Conservation (phyloP, 2,888 invertebrate species). For the Oxyteleia sp. region DNA sequence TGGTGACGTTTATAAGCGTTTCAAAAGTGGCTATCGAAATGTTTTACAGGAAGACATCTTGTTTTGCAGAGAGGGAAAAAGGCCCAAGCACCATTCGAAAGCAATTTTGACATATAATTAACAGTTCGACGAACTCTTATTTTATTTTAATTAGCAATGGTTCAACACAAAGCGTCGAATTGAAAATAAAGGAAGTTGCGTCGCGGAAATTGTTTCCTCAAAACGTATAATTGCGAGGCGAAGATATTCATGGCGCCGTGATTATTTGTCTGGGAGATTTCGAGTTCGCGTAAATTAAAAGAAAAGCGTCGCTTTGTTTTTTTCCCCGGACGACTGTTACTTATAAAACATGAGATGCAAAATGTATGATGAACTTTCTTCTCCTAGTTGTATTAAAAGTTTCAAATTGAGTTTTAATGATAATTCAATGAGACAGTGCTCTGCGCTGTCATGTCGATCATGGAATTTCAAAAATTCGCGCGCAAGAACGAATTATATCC, state of each 20-base stretch:
- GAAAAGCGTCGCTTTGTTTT: constrained; percentile 11
- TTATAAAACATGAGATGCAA: constrained; percentile 71
- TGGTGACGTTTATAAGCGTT: no score
- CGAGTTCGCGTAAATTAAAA: constrained; percentile 34
- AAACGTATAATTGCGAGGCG: constrained; percentile 12
- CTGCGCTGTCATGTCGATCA: constrained; percentile 21
- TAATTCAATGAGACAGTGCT: constrained; percentile 60
- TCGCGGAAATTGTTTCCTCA: not conserved
- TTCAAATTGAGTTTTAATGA: constrained; percentile 67
- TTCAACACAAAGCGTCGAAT: constrained; percentile 10
- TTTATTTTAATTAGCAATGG: constrained; percentile 25
- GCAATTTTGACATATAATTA: constrained; percentile 22
- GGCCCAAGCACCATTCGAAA: not conserved
- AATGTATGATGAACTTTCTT: constrained; percentile 64
- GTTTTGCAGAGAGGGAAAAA: not conserved
- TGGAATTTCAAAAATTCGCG: constrained; percentile 41
- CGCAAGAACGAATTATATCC: constrained; percentile 38
- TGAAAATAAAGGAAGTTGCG: constrained; percentile 4
- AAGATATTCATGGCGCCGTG: constrained; percentile 22
- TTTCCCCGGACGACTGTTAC: constrained; percentile 36
- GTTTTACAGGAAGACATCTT: no score
- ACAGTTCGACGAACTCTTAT: constrained; percentile 1
- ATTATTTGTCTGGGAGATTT: constrained; percentile 51
- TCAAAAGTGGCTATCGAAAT: no score
- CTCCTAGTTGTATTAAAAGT: constrained; percentile 61